A percentile compares a stretch with the other conserved stretches of the same genome.
phyloP scores from a whole-genome alignment of 2,797 vertebrate genomes.

The Hoplostethus atlanticus region DNA sequence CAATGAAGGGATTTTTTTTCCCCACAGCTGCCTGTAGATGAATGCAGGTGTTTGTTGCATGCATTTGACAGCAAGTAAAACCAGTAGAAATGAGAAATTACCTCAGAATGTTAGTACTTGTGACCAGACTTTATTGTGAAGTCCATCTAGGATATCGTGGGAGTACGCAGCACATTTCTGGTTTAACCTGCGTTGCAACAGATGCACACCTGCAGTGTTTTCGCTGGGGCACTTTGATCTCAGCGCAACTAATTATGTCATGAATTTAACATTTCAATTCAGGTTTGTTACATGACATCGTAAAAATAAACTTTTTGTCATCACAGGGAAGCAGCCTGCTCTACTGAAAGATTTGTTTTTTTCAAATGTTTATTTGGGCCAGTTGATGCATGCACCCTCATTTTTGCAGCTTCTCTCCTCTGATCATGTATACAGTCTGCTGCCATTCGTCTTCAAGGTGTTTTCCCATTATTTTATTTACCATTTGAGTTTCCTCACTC shows the following conservation, averaged over 20 bases:
- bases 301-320: slow-evolving; percentile 9
- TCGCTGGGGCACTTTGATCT: slow-evolving; percentile 29
- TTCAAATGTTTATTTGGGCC: slow-evolving; percentile 13
- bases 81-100: background rate
- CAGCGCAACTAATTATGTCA: slow-evolving; percentile 6
- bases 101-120: background rate
- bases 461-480: slow-evolving; percentile 5
- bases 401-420: background rate
- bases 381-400: slow-evolving; percentile 4
- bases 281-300: slow-evolving; percentile 20
- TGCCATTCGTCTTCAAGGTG: background rate
- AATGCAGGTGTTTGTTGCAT: slow-evolving; percentile 14
- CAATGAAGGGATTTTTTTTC: slow-evolving; percentile 23
- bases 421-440: background rate
- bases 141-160: background rate
- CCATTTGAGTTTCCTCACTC: background rate
- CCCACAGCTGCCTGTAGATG: slow-evolving; percentile 25
- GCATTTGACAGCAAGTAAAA: slow-evolving; percentile 20
- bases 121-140: too few relatives aligned
- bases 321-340: background rate
- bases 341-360: background rate
- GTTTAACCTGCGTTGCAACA: background rate
- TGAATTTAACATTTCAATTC: slow-evolving; percentile 42
- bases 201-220: slow-evolving; percentile 28
- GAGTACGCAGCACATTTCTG: slow-evolving; percentile 1